Percentiles rank a stretch among this genome's conserved stretches.
Conservation (phyloP, 2,888 invertebrate species). For the Hydrotaea diabolus region DNA sequence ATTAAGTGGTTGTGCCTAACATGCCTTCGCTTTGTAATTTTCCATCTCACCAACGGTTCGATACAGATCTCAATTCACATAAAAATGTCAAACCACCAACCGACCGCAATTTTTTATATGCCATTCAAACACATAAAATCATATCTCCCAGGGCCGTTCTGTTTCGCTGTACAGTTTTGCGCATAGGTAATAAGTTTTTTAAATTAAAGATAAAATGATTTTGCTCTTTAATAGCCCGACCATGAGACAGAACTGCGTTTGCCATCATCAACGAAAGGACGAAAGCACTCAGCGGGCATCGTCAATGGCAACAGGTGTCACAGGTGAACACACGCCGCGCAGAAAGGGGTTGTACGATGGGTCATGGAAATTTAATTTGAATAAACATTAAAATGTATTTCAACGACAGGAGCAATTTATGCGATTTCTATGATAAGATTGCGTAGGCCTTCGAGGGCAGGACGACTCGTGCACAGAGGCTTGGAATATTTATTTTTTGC, state of each 20-base stretch:
- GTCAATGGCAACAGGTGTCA: background rate
- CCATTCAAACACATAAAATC: background rate
- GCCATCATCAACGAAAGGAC: background rate
- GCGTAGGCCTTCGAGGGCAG: background rate
- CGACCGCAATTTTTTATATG: background rate
- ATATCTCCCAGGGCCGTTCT: too few relatives aligned
- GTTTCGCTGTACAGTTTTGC: too few relatives aligned
- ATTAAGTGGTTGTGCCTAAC: too few relatives aligned
- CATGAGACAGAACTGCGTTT: background rate
- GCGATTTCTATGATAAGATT: background rate
- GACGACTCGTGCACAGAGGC: background rate
- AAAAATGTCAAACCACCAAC: background rate
- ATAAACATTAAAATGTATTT: background rate
- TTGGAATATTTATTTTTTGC: background rate
- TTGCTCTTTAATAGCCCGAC: background rate
- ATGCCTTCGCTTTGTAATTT: background rate
- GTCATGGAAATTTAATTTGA: background rate
- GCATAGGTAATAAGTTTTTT: too few relatives aligned
- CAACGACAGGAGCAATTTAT: background rate
- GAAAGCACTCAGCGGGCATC: background rate
- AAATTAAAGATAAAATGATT: too few relatives aligned
- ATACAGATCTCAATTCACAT: background rate
- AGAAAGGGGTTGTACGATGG: constrained; percentile 25
- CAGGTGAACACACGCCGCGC: too few relatives aligned
- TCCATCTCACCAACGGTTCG: background rate